Base-by-base conservation (phyloP, 2,797 vertebrate genomes). In the Limosa lapponica region DNA sequence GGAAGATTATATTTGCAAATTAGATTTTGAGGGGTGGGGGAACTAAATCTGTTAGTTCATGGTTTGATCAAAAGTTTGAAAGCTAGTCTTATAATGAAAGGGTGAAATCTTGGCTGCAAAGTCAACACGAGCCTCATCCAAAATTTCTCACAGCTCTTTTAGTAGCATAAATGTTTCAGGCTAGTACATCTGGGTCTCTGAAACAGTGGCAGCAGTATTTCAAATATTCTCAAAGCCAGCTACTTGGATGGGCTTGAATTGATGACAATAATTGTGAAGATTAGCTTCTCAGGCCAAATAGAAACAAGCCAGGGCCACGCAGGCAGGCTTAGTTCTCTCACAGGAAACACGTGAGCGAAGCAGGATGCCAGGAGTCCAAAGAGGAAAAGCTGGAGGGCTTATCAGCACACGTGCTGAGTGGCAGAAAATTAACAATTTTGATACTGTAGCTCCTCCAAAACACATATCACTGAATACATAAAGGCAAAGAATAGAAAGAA, bases 131-230 rank as follows among this genome's bases (percentile, higher is more conserved):
- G 65, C 65, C 54, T 93, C 79, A 89, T 89, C 58, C 88, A 96
- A 87, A 87, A 94, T 95, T 95, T 96, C 94, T 94, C 91, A 94
- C 74, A 82, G 88, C 74, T 75, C 93, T 93, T 95, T 95, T 96
- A 96, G 93, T 81, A 82, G 83, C 57, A 95, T 84, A 94, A 84
- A 91, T 36, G 70, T 71, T 93, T 95, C 88, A 92, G 74, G 78
- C 86, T 80, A 87, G 81, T 93, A 80, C 94, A 94, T 96, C 96
- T 93, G 94, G 88, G 71, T 46, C 86, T 64, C 88, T 71, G 86
- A 95, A 95, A 95, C 86, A 82, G 83, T 93, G 78, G 71, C 61
- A 94, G 86, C 88, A 96, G 94, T 96, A 95, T 97, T 92, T 94
- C 74, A 94, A 90, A 92, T 80, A 93, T 73, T 81, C 91, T 96